Evolutionary conservation across 1,140 invertebrate genomes (phyloP), one percentile per base, ranked within the genome.

Genomic region (Drosophila sp.): DNA sequence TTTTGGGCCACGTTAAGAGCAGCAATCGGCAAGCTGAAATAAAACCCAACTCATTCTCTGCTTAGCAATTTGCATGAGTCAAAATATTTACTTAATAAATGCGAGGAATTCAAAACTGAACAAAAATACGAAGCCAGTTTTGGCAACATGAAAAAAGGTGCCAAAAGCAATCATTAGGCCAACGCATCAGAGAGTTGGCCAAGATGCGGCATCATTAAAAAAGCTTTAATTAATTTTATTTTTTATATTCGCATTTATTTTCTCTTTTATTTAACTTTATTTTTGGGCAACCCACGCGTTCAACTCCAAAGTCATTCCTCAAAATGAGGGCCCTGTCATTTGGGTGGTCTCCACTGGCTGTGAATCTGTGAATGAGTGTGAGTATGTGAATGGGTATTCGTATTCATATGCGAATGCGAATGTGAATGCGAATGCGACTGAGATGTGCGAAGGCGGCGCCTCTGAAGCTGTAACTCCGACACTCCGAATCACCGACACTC

Each of bases 61-160:
- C 56, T 82, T 75, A 72, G 63, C 72, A 65, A 69, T 87, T 87
- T 76, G 78, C 64, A 78, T 82, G 83, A 87, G 83, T 87, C 82
- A 87, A 87, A 87, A 87, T 82, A 89, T 87, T 87, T 82, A 38
- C 83, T 76, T 78, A 76, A 86, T 80, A 86, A 86, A 80, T 38
- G 76, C 32, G 50, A 3, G 14, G 40, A n/a, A 46, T 50, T 9
- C 6, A 54, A 56, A 58, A 9, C 34, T 11, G 40, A 50, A 50
- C 43, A 36, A 59, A 14, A 18, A 43, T 4, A 21, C 21, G 21
- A 1, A 2, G 21, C 21, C 21, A 21, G 21, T 21, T 21, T 21
- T 21, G 21, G 8, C 13, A 34, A 38, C 18, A 51, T n/a, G 6
- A 70, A 72, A 77, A 77, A 73, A 87, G 83, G 83, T 87, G 82